phyloP scores from a whole-genome alignment of 1,140 invertebrate species.

The Chymomyza costata region DNA sequence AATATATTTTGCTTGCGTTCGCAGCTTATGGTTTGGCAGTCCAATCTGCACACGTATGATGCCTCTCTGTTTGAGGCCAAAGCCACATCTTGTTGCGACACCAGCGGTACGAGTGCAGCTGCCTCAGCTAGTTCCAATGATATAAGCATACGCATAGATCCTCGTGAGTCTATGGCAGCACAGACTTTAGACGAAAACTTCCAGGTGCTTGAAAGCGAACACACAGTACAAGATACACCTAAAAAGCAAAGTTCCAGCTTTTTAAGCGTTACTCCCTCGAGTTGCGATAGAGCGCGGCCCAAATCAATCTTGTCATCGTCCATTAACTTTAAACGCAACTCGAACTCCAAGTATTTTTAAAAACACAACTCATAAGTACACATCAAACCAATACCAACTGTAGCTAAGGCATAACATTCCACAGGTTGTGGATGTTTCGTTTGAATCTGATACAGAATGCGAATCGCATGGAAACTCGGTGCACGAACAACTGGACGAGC shows the following conservation, averaged over 20 bases:
- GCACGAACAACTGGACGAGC: conserved; percentile 41
- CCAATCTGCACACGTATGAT: conserved; percentile 76
- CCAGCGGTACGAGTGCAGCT: conserved; percentile 14
- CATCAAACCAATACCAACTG: neutral
- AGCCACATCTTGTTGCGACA: conserved; percentile 35
- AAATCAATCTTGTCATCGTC: conserved; percentile 14
- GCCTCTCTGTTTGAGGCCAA: conserved; percentile 51
- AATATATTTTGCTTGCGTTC: neutral
- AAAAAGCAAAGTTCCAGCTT: neutral
- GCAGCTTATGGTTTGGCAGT: conserved; percentile 77
- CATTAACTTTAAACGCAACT: conserved; percentile 11
- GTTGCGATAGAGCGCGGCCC: conserved; percentile 6
- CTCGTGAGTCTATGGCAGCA: conserved; percentile 53
- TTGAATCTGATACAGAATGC: conserved; percentile 43
- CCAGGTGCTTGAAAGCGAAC: conserved; percentile 68
- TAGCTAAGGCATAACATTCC: conserved; percentile 33
- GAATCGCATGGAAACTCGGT: conserved; percentile 38
- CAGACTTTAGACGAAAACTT: conserved; percentile 53
- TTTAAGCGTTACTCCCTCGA: neutral
- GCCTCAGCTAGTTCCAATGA: conserved; percentile 38
- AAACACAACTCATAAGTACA: conserved; percentile 5
- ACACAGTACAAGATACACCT: conserved; percentile 33
- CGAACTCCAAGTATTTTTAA: conserved; percentile 24
- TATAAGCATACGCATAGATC: conserved; percentile 61
- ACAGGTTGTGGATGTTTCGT: conserved; percentile 54